Evolutionary conservation across 2,113 vertebrate species (phyloP).

Genomic region (Dromaius novaehollandiae): DNA sequence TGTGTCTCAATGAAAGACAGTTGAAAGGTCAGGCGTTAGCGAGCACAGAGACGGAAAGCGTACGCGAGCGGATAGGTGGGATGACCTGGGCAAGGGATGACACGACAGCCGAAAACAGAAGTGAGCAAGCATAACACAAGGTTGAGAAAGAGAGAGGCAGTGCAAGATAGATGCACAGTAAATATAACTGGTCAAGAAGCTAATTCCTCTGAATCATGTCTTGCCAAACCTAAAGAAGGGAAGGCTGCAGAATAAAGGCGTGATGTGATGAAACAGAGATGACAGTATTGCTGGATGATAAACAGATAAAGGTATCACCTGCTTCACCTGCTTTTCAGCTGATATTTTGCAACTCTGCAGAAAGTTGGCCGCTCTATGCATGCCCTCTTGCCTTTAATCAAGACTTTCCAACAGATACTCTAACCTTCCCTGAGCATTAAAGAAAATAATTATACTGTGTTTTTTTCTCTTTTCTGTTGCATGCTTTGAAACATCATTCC

Average conservation of each 20-base stretch:
- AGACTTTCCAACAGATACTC: neutral
- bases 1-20: neutral
- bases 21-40: too few relatives aligned
- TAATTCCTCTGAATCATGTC: neutral
- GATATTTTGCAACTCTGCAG: neutral
- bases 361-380: accelerated
- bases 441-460: neutral
- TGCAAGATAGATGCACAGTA: neutral
- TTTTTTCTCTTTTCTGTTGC: neutral
- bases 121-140: neutral
- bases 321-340: constrained; percentile 2
- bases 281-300: neutral
- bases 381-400: neutral
- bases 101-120: neutral
- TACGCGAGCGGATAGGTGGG: neutral
- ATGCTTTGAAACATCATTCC: neutral
- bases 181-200: neutral
- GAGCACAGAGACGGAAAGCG: too few relatives aligned
- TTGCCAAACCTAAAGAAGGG: neutral
- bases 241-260: neutral
- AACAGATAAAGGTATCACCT: neutral
- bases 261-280: neutral
- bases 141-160: neutral
- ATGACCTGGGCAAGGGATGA: neutral
- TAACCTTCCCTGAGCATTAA: neutral